phyloP scores from a whole-genome alignment of 1,140 invertebrate genomes.

The Solen grandis region DNA sequence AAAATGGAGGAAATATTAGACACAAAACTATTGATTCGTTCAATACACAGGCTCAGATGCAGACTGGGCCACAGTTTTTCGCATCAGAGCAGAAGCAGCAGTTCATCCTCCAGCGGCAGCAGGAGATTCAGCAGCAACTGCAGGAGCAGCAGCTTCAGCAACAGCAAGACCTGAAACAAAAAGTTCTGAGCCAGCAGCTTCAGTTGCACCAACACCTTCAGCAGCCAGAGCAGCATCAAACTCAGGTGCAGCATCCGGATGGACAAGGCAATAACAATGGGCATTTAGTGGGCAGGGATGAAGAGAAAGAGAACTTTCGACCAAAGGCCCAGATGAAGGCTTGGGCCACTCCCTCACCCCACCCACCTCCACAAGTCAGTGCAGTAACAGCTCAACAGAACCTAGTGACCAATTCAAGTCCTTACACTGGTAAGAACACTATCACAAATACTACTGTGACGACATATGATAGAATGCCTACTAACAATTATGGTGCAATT shows the following conservation, averaged over 20 bases:
- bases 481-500: not conserved
- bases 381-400: constrained; percentile 12
- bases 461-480: not conserved
- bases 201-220: constrained; percentile 22
- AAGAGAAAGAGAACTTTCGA: constrained; percentile 34
- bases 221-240: constrained; percentile 6
- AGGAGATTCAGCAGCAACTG: constrained; percentile 33
- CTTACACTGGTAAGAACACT: constrained; percentile 48
- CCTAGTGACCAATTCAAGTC: constrained; percentile 43
- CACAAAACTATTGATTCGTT: constrained; percentile 47
- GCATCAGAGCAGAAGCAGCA: constrained; percentile 25
- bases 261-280: constrained; percentile 22
- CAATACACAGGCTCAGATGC: constrained; percentile 26
- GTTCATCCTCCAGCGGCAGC: constrained; percentile 28
- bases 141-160: constrained; percentile 31
- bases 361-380: constrained; percentile 18
- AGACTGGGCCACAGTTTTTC: not conserved
- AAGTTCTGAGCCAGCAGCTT: constrained; percentile 38
- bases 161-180: constrained; percentile 31
- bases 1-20: constrained; percentile 8
- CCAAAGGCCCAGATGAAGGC: constrained; percentile 51
- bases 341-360: constrained; percentile 48
- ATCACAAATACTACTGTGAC: constrained; percentile 45
- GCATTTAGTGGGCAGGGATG: not conserved
- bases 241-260: not conserved